These are phyloP conservation scores for Rhagophthalmus giganteus DNA, from an alignment of 2,888 invertebrate genomes.

Conservation along the genomic window DNA sequence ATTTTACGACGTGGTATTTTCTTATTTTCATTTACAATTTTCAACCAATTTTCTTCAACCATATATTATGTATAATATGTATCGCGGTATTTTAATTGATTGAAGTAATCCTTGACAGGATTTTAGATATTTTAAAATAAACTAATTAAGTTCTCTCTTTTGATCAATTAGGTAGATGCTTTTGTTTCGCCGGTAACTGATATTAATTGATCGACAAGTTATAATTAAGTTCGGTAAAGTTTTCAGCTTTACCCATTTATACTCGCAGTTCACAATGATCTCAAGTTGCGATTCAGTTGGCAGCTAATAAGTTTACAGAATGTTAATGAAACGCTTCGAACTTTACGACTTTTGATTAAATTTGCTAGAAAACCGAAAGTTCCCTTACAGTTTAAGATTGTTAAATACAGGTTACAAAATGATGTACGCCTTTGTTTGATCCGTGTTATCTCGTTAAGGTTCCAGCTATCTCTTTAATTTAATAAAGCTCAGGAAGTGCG, in stretches of 20 bases:
- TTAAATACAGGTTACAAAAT: slow-evolving; percentile 17
- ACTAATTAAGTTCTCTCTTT: slow-evolving; percentile 2
- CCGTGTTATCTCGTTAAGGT: slow-evolving; percentile 31
- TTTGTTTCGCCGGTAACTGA: slow-evolving; percentile 9
- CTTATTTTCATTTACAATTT: too few species aligned
- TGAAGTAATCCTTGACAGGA: slow-evolving; percentile 1
- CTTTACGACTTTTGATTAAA: slow-evolving; percentile 31
- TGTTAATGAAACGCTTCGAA: slow-evolving; percentile 31
- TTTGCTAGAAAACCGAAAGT: slow-evolving; percentile 27
- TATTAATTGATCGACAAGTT: slow-evolving; percentile 34
- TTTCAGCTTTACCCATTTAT: slow-evolving; percentile 28
- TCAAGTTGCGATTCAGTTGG: slow-evolving; percentile 28
- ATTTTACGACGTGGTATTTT: too few species aligned
- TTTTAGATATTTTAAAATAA: slow-evolving; percentile 3
- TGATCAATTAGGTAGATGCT: background rate
- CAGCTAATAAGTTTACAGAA: slow-evolving; percentile 32
- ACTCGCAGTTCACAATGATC: slow-evolving; percentile 26
- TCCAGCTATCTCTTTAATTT: slow-evolving; percentile 33
- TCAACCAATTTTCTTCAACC: too few species aligned
- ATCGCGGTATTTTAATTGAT: too few species aligned
- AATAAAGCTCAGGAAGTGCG: slow-evolving; percentile 35
- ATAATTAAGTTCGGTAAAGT: slow-evolving; percentile 33
- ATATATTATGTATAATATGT: too few species aligned
- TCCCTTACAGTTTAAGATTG: slow-evolving; percentile 17
- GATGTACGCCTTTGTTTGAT: slow-evolving; percentile 20